These are phyloP conservation scores for Tetraneura akinire DNA, from an alignment of 1,140 invertebrate genomes.

Conservation along the genomic window DNA sequence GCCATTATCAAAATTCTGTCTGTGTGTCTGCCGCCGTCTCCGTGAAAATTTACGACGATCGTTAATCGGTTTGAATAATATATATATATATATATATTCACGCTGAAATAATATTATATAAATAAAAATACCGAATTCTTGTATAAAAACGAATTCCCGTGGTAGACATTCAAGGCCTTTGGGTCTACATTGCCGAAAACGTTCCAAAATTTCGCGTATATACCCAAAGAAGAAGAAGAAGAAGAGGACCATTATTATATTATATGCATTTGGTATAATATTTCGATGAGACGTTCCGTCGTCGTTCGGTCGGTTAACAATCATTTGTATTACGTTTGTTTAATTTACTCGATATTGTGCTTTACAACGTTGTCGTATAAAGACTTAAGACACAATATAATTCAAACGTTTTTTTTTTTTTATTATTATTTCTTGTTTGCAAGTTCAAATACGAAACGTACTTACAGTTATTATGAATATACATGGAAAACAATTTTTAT, in stretches of 20 bases:
- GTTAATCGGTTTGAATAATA: conserved; percentile 28
- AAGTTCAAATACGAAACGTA: background rate
- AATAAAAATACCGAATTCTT: background rate
- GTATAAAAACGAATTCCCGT: conserved; percentile 42
- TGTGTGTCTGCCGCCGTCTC: background rate
- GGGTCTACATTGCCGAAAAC: conserved; percentile 5
- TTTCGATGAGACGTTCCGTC: no score
- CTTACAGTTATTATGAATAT: background rate
- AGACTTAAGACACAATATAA: no score
- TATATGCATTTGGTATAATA: no score
- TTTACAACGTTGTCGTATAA: no score
- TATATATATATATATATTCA: background rate
- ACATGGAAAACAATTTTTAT: no score
- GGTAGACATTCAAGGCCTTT: conserved; percentile 39
- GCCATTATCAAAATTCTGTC: conserved; percentile 12
- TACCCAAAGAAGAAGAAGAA: no score
- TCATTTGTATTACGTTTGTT: background rate
- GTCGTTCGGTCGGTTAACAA: background rate
- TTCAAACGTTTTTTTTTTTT: background rate
- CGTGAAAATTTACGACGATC: conserved; percentile 18
- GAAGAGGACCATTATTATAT: no score
- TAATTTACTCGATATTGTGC: background rate
- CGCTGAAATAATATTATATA: background rate
- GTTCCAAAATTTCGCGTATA: conserved; percentile 10
- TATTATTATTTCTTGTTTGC: background rate